Base-by-base conservation (phyloP, 2,797 vertebrate species). In the Loris lydekkerianus region DNA sequence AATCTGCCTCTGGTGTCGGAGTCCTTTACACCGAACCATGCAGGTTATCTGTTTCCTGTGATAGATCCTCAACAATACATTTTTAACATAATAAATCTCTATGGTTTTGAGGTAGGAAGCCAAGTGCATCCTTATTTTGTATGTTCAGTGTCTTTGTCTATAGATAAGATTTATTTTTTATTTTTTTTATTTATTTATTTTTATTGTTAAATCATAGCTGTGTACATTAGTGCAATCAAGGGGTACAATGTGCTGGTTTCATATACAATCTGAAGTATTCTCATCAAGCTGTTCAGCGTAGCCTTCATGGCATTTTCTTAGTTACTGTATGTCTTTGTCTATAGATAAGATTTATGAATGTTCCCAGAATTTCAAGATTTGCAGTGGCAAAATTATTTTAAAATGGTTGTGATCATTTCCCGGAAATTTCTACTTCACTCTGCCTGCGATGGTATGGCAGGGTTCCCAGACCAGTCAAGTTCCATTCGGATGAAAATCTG, bases 381-480 rank as follows among this genome's bases (percentile, higher is more conserved):
- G 29, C 21, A 17, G 8, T 75, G 56, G 61, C 17, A 87, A 69
- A n/a, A 80, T 88, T 73, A 96, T 97, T 97, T 97, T 90, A 67
- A 98, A 98, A 97, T 84, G 85, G 10, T 97, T 97, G 75, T 82
- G 94, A 43, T 93, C 67, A 13, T 93, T 97, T 98, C 92, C 81
- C 63, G 89, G 95, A 98, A 98, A 93, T 86, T 96, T 46, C 53
- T 85, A 40, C 95, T 94, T 95, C 37, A 31, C 23, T 82, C 70
- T 96, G 91, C n/a, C 60, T 18, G 72, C 89, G 82, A 56, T 88
- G 95, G 58, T 56, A 43, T 92, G 83, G 75, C 92, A 96, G 93
- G 7, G 76, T 96, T 98, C 86, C 10, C 14, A 97, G 89, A 93
- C 25, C 89, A 84, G 88, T 53, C 89, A 94, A 84, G 96, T 96